phyloP scores from a whole-genome alignment of 37 sponge, comb jelly and placozoan species.

The Geodia barretti region DNA sequence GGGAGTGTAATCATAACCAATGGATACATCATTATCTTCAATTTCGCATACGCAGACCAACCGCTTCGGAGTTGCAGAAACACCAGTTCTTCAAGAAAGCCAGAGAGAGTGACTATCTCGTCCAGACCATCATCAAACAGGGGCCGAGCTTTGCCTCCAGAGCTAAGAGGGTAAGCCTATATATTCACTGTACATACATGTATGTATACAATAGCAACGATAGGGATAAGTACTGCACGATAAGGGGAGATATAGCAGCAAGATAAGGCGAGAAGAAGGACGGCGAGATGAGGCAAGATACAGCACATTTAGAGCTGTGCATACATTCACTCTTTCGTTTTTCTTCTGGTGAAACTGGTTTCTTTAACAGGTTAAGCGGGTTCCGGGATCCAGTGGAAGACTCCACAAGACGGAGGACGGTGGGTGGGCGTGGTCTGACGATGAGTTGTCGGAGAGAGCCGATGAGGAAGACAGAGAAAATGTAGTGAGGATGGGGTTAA shows the following conservation, averaged over 20 bases:
- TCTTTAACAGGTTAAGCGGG: conserved; percentile 54
- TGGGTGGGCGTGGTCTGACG: conserved; percentile 98
- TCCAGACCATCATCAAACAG: conserved; percentile 63
- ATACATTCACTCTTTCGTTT: background rate
- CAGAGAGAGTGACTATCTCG: conserved; percentile 73
- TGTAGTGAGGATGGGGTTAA: background rate
- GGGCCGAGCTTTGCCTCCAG: conserved; percentile 58
- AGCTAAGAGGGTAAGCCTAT: conserved; percentile 56
- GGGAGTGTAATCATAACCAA: no score
- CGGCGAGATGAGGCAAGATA: no score
- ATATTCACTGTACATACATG: no score
- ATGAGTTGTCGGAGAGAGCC: conserved; percentile 63
- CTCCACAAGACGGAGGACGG: conserved; percentile 90
- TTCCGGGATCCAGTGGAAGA: conserved; percentile 89
- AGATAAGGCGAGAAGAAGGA: no score
- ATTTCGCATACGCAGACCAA: conserved; percentile 34
- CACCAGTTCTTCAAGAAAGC: conserved; percentile 98
- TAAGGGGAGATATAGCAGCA: no score
- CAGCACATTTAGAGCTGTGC: no score
- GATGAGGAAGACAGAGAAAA: conserved; percentile 9
- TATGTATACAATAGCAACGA: no score
- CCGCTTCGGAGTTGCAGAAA: conserved; percentile 88
- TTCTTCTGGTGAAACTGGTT: background rate
- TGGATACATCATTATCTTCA: background rate
- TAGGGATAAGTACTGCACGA: no score